Base-by-base conservation (phyloP, 2,888 invertebrate species). In the Anoncus sp. region DNA sequence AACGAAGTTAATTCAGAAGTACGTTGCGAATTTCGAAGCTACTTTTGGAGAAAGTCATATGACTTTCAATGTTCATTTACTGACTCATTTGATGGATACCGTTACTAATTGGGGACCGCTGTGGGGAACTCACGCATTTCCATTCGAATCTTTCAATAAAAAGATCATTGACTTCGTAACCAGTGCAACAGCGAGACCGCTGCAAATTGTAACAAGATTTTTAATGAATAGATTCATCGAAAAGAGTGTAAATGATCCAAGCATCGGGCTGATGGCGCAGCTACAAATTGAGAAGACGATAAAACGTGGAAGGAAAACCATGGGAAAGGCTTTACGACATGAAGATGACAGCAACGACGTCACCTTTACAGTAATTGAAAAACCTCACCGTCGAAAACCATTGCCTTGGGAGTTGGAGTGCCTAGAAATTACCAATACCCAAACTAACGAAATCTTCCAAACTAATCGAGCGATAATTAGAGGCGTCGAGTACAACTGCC, bases 21-120 rank as follows among this genome's bases (percentile, higher is more conserved):
- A 73, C 45, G 57, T 78, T 5, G 10, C 3, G n/a, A 59, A 47
- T 24, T 76, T 59, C 20, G 38, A 80, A 74, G 22, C 31, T 18
- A 43, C 16, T 9, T 81, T 76, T 62, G 78, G 74, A 18, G 27
- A 55, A 20, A 40, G 20, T 10, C 65, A 75, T 43, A 81, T 81
- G 81, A 73, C 53, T 7, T 82, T 57, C 47, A 82, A 82, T 45
- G 45, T 78, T 10, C 78, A 82, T 49, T 22, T 81, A 5, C 14
- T 79, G 18, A 59, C 22, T 31, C 79, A 81, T 31, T 31, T 81
- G 1, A 47, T 63, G 1, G 38, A 55, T 12, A 59, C 59, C 16
- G 76, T 76, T 4, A 53, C 27, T 16, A 18, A 47, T 20, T 47
- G 18, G 47, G 47, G 31, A 20, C 47, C 47, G 1, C 18, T 47